These are phyloP conservation scores for Entomyzon cyanotis DNA, from an alignment of 2,113 vertebrate species.

Conservation along the genomic window DNA sequence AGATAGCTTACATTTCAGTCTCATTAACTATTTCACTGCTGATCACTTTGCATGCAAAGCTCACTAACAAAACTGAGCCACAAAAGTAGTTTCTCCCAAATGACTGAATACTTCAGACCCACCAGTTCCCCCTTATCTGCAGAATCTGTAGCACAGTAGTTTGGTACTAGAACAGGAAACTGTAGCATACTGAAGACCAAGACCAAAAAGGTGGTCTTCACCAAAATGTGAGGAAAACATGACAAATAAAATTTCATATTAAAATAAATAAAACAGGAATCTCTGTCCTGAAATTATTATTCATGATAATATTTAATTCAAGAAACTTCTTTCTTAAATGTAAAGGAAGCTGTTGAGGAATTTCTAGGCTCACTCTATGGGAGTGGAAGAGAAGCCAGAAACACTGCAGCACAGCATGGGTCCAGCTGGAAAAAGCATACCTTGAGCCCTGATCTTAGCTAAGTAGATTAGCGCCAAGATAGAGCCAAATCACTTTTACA, in stretches of 20 bases:
- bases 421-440: not conserved
- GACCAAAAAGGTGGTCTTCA: not conserved
- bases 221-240: not conserved
- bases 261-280: not conserved
- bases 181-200: not conserved
- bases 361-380: not conserved
- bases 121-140: not conserved
- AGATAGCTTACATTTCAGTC: not conserved
- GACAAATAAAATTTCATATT: not conserved
- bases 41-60: not conserved
- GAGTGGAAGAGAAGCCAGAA: not conserved
- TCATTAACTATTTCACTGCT: slow-evolving; percentile 25
- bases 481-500: not conserved
- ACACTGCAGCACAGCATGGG: not conserved
- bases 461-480: not conserved
- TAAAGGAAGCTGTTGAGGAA: not conserved
- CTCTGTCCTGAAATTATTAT: not conserved
- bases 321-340: not conserved
- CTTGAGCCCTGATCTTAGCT: not conserved
- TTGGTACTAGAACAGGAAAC: not conserved
- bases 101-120: not conserved
- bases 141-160: not conserved
- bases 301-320: not conserved
- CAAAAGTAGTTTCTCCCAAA: not conserved
- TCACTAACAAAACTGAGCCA: not conserved